Evolutionary conservation across 2,888 invertebrate species (phyloP).

Genomic region (Oscheius sp.): DNA sequence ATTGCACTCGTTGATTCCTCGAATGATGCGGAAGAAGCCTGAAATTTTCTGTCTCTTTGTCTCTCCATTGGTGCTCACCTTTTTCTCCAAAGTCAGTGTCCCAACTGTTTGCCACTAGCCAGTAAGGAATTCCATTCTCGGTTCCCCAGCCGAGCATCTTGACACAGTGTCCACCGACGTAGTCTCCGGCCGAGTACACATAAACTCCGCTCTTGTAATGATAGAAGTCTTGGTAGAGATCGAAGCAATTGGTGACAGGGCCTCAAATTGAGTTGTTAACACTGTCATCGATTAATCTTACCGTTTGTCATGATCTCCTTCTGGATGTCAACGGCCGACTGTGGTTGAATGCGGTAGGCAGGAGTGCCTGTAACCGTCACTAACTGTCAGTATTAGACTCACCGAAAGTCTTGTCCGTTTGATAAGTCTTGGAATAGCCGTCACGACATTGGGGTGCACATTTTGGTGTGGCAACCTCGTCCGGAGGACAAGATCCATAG

Average conservation of each 20-base stretch:
- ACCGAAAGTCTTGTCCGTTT: constrained; percentile 32
- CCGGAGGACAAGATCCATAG: constrained; percentile 30
- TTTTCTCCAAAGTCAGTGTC: constrained; percentile 90
- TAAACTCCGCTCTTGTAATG: constrained; percentile 83
- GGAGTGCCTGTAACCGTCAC: not conserved
- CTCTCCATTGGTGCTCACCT: constrained; percentile 59
- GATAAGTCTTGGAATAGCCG: constrained; percentile 43
- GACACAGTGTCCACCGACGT: not conserved
- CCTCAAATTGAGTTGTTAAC: not conserved
- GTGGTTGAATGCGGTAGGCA: constrained; percentile 74
- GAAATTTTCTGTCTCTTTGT: constrained; percentile 44
- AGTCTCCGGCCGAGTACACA: constrained; percentile 77
- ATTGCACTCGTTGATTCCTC: constrained; percentile 55
- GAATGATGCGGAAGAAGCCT: constrained; percentile 52
- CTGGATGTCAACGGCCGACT: constrained; percentile 81
- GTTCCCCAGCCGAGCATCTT: constrained; percentile 79
- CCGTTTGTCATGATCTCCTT: constrained; percentile 83
- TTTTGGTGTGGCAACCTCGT: constrained; percentile 80
- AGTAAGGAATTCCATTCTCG: constrained; percentile 78
- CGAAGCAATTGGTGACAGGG: constrained; percentile 89
- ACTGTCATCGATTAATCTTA: too few relatives aligned
- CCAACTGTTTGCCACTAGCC: constrained; percentile 94
- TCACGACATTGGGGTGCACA: constrained; percentile 78
- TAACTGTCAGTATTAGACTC: not conserved
- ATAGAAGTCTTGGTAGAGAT: constrained; percentile 87